phyloP scores from a whole-genome alignment of 1,140 invertebrate species.

The Plutomurus gul region DNA sequence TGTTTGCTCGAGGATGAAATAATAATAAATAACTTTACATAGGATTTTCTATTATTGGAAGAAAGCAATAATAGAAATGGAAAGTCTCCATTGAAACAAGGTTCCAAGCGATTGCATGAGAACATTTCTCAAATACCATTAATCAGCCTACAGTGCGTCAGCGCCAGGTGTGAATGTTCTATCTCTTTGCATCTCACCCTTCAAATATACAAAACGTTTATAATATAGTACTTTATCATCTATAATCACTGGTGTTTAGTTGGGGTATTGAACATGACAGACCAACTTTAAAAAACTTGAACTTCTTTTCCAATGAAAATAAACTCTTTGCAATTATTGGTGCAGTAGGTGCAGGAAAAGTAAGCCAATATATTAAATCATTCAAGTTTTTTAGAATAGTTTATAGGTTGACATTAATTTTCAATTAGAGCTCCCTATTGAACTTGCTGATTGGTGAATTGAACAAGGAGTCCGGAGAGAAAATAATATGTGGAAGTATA shows the following conservation, averaged over 20 bases:
- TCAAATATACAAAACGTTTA: too few species aligned
- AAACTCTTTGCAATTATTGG: constrained; percentile 57
- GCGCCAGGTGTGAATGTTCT: too few species aligned
- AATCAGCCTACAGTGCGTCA: too few species aligned
- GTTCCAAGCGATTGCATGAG: background rate
- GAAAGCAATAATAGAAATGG: background rate
- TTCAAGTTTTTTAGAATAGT: background rate
- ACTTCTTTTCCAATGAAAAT: background rate
- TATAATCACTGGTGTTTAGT: too few species aligned
- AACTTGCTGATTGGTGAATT: constrained; percentile 69
- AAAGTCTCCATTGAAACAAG: background rate
- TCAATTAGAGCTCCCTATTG: constrained; percentile 64
- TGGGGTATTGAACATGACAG: constrained; percentile 7
- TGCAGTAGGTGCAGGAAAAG: constrained; percentile 41
- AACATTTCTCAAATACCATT: background rate
- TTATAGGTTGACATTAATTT: background rate
- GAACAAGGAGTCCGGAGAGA: constrained; percentile 61
- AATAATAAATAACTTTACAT: background rate
- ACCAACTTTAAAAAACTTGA: constrained; percentile 56
- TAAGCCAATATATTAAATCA: background rate
- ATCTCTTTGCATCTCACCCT: too few species aligned
- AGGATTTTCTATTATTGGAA: background rate
- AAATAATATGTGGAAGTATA: constrained; percentile 64
- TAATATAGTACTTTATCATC: too few species aligned
- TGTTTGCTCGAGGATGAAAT: background rate